phyloP scores from a whole-genome alignment of 2,113 vertebrate genomes.

The Scatophagus argus region DNA sequence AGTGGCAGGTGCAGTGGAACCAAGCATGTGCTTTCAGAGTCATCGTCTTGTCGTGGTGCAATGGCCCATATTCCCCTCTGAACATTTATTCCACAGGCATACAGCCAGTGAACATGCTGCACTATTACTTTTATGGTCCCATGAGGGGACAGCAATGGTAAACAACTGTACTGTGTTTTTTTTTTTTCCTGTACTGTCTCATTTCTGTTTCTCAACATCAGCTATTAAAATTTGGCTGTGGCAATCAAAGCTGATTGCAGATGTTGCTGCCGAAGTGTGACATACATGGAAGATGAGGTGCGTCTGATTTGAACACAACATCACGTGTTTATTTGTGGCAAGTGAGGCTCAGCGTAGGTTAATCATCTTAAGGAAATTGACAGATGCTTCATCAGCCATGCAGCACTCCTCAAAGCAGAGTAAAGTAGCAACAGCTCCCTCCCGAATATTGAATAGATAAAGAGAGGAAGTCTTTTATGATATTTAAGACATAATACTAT shows the following conservation, averaged over 20 bases:
- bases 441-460: neutral
- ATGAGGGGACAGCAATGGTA: neutral
- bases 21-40: slow-evolving; percentile 44
- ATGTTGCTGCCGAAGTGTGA: slow-evolving; percentile 24
- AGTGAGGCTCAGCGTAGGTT: slow-evolving; percentile 33
- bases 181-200: neutral
- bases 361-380: slow-evolving; percentile 62
- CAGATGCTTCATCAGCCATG: slow-evolving; percentile 54
- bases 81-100: slow-evolving; percentile 36
- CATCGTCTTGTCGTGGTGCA: slow-evolving; percentile 37
- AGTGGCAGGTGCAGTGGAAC: slow-evolving; percentile 47
- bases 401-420: slow-evolving; percentile 31
- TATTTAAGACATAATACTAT: neutral
- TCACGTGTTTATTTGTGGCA: slow-evolving; percentile 56
- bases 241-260: slow-evolving; percentile 60
- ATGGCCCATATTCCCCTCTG: slow-evolving; percentile 60
- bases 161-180: neutral
- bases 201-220: slow-evolving; percentile 26
- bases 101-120: slow-evolving; percentile 34
- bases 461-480: neutral
- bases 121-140: slow-evolving; percentile 12
- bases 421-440: slow-evolving; percentile 7
- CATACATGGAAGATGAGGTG: slow-evolving; percentile 45
- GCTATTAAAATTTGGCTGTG: slow-evolving; percentile 33
- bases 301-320: slow-evolving; percentile 50